Percentiles rank a stretch among this genome's conserved stretches.
Evolutionary conservation across 2,797 vertebrate species (phyloP).

Genomic region (Petrocephalus schoutedeni): DNA sequence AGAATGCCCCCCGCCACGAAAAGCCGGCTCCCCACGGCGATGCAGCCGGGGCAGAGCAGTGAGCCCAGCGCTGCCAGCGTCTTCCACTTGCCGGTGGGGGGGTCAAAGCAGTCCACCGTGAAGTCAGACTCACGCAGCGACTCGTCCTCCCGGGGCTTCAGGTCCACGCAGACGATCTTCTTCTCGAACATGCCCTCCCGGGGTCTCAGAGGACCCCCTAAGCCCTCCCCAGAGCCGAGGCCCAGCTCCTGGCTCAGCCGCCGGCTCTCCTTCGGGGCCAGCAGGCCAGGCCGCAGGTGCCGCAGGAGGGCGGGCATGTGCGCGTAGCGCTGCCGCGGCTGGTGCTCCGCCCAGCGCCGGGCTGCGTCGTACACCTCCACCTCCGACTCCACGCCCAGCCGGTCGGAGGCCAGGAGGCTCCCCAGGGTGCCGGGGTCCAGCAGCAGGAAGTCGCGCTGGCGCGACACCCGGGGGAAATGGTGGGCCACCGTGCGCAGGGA

Average conservation of each 20-base stretch:
- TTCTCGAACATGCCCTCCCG: slow-evolving; percentile 78
- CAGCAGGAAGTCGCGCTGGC: slow-evolving; percentile 72
- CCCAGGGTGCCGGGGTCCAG: slow-evolving; percentile 68
- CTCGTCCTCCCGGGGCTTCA: slow-evolving; percentile 65
- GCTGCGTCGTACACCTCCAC: slow-evolving; percentile 68
- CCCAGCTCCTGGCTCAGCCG: slow-evolving; percentile 64
- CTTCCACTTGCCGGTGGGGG: slow-evolving; percentile 71
- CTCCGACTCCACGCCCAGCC: slow-evolving; percentile 69
- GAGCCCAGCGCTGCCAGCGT: slow-evolving; percentile 67
- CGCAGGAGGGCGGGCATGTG: slow-evolving; percentile 66
- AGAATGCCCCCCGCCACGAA: slow-evolving; percentile 72
- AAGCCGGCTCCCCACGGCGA: slow-evolving; percentile 62
- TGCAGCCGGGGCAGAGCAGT: slow-evolving; percentile 69
- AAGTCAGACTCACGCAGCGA: slow-evolving; percentile 52
- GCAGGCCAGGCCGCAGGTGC: slow-evolving; percentile 65
- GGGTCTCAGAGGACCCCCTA: slow-evolving; percentile 62
- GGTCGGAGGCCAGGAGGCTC: slow-evolving; percentile 70
- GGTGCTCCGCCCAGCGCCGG: slow-evolving; percentile 69
- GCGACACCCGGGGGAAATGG: slow-evolving; percentile 67
- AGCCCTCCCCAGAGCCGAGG: slow-evolving; percentile 49
- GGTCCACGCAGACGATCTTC: slow-evolving; percentile 73
- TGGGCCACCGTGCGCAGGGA: slow-evolving; percentile 68
- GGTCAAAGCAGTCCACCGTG: slow-evolving; percentile 72
- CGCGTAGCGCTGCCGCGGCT: slow-evolving; percentile 59
- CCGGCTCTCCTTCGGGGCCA: slow-evolving; percentile 63